These are phyloP conservation scores for Parascotia fuliginaria DNA, from an alignment of 2,888 invertebrate species.

Conservation along the genomic window DNA sequence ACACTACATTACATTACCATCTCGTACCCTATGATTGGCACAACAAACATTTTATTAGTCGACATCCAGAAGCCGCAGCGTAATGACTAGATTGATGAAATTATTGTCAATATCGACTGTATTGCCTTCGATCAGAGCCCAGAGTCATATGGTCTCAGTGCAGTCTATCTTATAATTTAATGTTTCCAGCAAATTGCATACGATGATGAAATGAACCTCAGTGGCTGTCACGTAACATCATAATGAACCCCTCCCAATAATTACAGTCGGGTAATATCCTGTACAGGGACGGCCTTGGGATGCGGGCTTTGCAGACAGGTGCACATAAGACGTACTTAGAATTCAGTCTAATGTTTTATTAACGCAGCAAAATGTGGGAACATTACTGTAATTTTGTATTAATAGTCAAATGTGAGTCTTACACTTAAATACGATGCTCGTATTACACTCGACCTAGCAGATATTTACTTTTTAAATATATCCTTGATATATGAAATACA, in stretches of 20 bases:
- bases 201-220: constrained; percentile 57
- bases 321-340: too few relatives aligned
- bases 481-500: too few relatives aligned
- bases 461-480: too few relatives aligned
- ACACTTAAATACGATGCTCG: too few relatives aligned
- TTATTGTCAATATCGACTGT: constrained; percentile 43
- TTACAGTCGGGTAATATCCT: constrained; percentile 69
- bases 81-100: constrained; percentile 35
- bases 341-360: too few relatives aligned
- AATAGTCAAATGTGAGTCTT: too few relatives aligned
- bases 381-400: too few relatives aligned
- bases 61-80: constrained; percentile 45
- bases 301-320: not conserved
- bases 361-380: too few relatives aligned
- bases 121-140: constrained; percentile 29
- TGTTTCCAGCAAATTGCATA: constrained; percentile 65
- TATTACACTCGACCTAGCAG: too few relatives aligned
- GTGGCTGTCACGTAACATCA: constrained; percentile 75
- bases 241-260: constrained; percentile 76
- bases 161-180: constrained; percentile 58
- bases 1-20: constrained; percentile 9
- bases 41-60: constrained; percentile 51
- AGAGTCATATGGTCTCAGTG: constrained; percentile 46
- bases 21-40: constrained; percentile 35
- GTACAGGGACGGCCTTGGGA: constrained; percentile 39